phyloP scores from a whole-genome alignment of 2,797 vertebrate genomes.

The Chanos chanos region DNA sequence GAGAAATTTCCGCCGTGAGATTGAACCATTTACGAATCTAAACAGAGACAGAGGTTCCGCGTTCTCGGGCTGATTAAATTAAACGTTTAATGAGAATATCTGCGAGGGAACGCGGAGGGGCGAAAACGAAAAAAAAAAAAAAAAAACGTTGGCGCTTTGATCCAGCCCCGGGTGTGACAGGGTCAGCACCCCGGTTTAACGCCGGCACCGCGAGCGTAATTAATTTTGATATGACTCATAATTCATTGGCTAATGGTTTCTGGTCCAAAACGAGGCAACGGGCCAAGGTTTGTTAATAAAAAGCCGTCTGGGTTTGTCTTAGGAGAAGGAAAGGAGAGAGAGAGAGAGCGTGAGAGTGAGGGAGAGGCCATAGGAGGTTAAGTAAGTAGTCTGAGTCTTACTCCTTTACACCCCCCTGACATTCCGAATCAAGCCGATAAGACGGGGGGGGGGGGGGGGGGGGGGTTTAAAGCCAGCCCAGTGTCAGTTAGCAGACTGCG shows the following conservation, averaged over 20 bases:
- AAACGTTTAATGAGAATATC: slow-evolving; percentile 32
- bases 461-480: too few species aligned
- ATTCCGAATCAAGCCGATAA: too few species aligned
- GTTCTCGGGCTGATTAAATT: slow-evolving; percentile 31
- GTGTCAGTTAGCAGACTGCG: too few species aligned
- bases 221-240: slow-evolving; percentile 51
- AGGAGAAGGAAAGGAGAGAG: neutral
- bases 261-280: slow-evolving; percentile 1
- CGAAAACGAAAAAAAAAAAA: too few species aligned
- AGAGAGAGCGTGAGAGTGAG: too few species aligned
- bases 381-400: neutral
- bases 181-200: slow-evolving; percentile 38
- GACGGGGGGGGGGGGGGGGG: too few species aligned
- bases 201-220: slow-evolving; percentile 32
- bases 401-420: neutral
- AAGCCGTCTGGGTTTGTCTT: neutral
- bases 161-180: slow-evolving; percentile 20
- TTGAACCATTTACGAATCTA: too few species aligned
- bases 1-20: neutral
- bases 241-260: slow-evolving; percentile 36
- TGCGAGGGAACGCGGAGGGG: slow-evolving; percentile 8
- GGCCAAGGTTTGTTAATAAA: neutral
- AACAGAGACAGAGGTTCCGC: too few species aligned
- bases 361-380: neutral
- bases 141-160: neutral